Evolutionary conservation across 2,113 vertebrate genomes (phyloP).

Genomic region (Mesocricetus auratus): DNA sequence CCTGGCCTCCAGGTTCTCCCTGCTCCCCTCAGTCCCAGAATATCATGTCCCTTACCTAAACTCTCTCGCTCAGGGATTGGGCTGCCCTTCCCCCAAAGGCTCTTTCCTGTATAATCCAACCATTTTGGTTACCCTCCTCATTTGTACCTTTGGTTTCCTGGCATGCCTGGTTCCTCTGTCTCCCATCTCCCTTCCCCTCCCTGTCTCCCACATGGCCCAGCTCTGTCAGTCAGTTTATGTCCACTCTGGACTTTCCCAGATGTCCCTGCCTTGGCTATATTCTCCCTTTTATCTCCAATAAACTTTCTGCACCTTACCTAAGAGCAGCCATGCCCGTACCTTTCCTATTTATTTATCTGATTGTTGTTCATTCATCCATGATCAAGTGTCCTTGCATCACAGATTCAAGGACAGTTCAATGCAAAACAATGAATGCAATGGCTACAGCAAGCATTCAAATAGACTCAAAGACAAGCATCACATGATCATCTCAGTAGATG

Average conservation of each 20-base stretch:
- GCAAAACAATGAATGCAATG: neutral
- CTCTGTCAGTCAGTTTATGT: neutral
- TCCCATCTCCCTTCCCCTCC: neutral
- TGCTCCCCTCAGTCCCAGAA: neutral
- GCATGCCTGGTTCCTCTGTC: neutral
- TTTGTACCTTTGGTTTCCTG: neutral
- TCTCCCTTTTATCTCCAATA: too few relatives aligned
- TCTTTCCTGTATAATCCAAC: neutral
- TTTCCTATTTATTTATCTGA: too few relatives aligned
- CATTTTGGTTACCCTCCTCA: neutral
- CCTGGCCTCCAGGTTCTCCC: neutral
- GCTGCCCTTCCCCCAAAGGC: neutral
- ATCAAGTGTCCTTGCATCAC: neutral
- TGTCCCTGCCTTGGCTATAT: too few relatives aligned
- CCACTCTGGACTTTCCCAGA: too few relatives aligned
- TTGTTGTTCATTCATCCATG: neutral
- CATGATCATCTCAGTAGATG: neutral
- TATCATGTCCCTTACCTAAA: neutral
- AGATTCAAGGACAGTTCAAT: neutral
- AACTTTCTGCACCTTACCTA: too few relatives aligned
- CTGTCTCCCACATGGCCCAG: neutral
- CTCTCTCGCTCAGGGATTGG: neutral
- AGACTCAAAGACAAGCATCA: neutral
- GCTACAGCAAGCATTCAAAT: neutral
- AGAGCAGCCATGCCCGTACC: too few relatives aligned